Evolutionary conservation across 2,888 invertebrate species (phyloP), one percentile per base, ranked within the genome.

Genomic region (Mythimna vitellina): DNA sequence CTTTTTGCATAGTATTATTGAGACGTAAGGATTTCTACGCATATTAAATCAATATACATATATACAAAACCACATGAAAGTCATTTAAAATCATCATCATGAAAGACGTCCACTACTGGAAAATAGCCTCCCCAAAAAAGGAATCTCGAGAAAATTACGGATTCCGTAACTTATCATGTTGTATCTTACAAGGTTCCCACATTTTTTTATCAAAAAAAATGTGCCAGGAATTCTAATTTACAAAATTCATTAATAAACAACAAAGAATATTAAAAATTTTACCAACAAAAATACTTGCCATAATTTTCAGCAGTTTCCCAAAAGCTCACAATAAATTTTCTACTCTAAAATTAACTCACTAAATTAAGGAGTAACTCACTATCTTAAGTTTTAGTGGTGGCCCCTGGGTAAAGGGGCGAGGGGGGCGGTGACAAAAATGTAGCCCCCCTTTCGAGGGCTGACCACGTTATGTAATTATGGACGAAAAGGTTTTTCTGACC

Each of bases 361-460:
- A 57, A 77, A 65, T 67, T 57, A 53, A 42, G 46, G 35, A 9
- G 6, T 32, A 64, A 57, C 53, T 46, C 53, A 70, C 58, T 80
- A 75, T 70, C 76, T 72, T 62, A 60, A 22, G 60, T 72, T 80
- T 62, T 60, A 70, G 61, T 49, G 53, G 60, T 32, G 46, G 49
- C 22, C 25, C 38, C 63, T 14, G 1, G 9, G n/a, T 53, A 46
- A 51, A 54, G 22, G n/a, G 35, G 35, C 1, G 20, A 14, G 20
- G 69, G 49, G 61, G 67, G 69, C 6, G 83, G 72, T 77, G 57
- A 74, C 78, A 82, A 84, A 87, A 86, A 85, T 88, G 74, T 74
- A 7, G 75, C 71, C 62, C 63, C 77, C 75, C 70, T 78, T 72
- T 70, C 67, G 76, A 65, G 74, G 64, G 49, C 58, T 72, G 75